These are phyloP conservation scores for Notoglanidium macrostoma DNA, from an alignment of 2,797 vertebrate genomes.

Conservation along the genomic window DNA sequence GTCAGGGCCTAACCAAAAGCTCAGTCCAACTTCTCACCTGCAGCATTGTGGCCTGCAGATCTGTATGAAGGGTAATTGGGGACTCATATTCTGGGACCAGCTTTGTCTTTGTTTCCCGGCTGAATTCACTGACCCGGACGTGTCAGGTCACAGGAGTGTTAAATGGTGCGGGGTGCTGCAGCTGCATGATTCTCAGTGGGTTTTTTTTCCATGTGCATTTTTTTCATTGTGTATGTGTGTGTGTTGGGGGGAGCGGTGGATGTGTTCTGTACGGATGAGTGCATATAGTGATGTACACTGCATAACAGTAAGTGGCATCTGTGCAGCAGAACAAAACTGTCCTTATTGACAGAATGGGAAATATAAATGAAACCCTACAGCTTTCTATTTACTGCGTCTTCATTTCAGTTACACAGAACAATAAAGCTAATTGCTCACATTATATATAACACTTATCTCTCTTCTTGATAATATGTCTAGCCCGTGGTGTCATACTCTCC, in stretches of 20 bases:
- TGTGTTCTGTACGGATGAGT: slow-evolving; percentile 29
- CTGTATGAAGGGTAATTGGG: slow-evolving; percentile 69
- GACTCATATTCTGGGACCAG: slow-evolving; percentile 68
- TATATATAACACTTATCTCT: not conserved
- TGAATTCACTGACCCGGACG: slow-evolving; percentile 73
- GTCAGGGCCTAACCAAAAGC: slow-evolving; percentile 61
- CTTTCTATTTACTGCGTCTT: slow-evolving; percentile 25
- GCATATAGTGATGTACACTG: slow-evolving; percentile 31
- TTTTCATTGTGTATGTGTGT: slow-evolving; percentile 29
- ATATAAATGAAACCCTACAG: not conserved
- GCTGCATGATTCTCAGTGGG: slow-evolving; percentile 63
- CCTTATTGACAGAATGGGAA: not conserved
- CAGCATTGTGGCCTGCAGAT: slow-evolving; percentile 64
- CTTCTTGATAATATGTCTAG: not conserved
- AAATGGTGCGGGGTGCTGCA: slow-evolving; percentile 68
- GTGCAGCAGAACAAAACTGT: slow-evolving; percentile 24
- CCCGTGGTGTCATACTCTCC: not conserved
- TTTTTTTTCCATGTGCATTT: slow-evolving; percentile 36
- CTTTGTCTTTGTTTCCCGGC: slow-evolving; percentile 69
- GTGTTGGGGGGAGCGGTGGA: slow-evolving; percentile 4
- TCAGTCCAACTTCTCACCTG: slow-evolving; percentile 74
- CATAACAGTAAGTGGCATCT: slow-evolving; percentile 29
- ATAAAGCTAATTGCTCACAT: slow-evolving; percentile 9
- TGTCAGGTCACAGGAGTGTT: slow-evolving; percentile 71
- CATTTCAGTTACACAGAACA: slow-evolving; percentile 2